Base-by-base conservation (phyloP, 2,113 vertebrate species). In the Lampris megalopsis region DNA sequence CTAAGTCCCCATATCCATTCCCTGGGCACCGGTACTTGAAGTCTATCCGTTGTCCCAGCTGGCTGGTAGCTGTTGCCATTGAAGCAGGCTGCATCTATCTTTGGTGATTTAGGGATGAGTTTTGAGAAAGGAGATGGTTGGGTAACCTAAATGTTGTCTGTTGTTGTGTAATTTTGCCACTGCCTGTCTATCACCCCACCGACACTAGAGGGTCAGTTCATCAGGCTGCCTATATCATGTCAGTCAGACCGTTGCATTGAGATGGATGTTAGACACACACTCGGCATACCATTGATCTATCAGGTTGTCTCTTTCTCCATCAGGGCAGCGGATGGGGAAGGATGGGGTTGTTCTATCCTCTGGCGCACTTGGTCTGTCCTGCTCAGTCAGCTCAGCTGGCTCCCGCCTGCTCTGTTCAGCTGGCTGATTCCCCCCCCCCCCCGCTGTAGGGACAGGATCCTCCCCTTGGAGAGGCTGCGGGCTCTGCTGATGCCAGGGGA, bases 401-500 rank as follows among this genome's bases (percentile, higher is more conserved):
- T 82, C 64, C 65, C 37, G 77, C 77, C 71, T 37, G 63, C 63
- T 40, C 58, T 71, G 73, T 74, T 83, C 72, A 61, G 68, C 57
- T 82, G 77, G 75, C 82, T 71, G 79, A 76, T 73, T 73, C 5
- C 38, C 6, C 38, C 60, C 5, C 10, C 35, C 38, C 24, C 24
- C 40, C 63, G 79, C 86, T 77, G 68, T 64, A 63, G 85, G 71
- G 82, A 79, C 37, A 2, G 41, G 4, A 45, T 73, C 11, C 9
- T 66, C 41, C 71, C 80, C 71, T 74, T 37, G 52, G 82, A 81
- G 88, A 88, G 82, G 54, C 81, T 79, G 63, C 72, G 42, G 77
- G 52, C 82, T 68, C 80, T 90, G 88, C 88, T 91, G 87, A 91
- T 80, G 80, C 79, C 63, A 24, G 61, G 79, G 62, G 68, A 88